Conservation (phyloP, 2,797 vertebrate species). For the Acanthurus tractus region DNA sequence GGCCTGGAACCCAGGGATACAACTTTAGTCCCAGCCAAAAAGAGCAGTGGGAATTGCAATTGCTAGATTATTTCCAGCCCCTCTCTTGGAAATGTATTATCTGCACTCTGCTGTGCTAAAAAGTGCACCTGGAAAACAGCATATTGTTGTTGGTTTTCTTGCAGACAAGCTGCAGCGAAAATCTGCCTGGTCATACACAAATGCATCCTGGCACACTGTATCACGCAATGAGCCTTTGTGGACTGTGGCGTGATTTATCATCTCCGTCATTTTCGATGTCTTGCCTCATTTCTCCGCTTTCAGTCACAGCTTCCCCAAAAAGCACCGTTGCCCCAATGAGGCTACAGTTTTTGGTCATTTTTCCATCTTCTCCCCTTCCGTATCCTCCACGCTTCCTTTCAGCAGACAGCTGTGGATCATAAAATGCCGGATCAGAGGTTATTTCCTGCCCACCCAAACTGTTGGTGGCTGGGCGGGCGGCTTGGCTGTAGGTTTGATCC, state of each 20-base stretch:
- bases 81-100: slow-evolving; percentile 61
- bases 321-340: slow-evolving; percentile 44
- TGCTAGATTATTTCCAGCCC: slow-evolving; percentile 59
- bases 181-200: slow-evolving; percentile 70
- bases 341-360: slow-evolving; percentile 38
- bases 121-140: slow-evolving; percentile 64
- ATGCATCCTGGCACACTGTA: slow-evolving; percentile 56
- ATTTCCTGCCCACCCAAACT: slow-evolving; percentile 82
- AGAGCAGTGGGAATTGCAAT: slow-evolving; percentile 55
- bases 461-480: slow-evolving; percentile 33
- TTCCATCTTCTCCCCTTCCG: slow-evolving; percentile 16
- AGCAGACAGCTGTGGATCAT: slow-evolving; percentile 75
- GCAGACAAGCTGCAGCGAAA: slow-evolving; percentile 49
- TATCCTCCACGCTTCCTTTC: slow-evolving; percentile 41
- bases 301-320: slow-evolving; percentile 59
- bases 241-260: slow-evolving; percentile 70
- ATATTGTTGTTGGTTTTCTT: slow-evolving; percentile 44
- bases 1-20: slow-evolving; percentile 70
- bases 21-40: slow-evolving; percentile 55
- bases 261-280: slow-evolving; percentile 66
- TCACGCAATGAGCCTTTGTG: slow-evolving; percentile 64
- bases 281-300: slow-evolving; percentile 73
- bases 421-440: slow-evolving; percentile 74
- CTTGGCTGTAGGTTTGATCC: slow-evolving; percentile 67
- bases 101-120: slow-evolving; percentile 55